Evolutionary conservation across 2,888 invertebrate species (phyloP).

Genomic region (Acholoe squamosa): DNA sequence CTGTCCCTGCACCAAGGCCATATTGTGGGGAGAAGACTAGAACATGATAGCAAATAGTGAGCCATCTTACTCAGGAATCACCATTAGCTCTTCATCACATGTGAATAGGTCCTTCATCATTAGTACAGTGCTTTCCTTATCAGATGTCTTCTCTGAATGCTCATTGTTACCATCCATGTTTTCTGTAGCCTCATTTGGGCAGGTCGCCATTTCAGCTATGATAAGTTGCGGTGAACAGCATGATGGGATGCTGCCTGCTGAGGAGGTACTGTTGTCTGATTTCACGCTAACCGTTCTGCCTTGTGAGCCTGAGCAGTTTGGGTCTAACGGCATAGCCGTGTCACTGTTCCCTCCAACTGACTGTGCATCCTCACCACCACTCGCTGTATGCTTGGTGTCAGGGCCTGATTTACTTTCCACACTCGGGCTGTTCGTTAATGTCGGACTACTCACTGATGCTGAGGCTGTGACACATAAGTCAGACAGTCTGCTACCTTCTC

Average conservation of each 20-base stretch:
- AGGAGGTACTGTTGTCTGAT: not conserved
- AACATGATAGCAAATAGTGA: constrained; percentile 56
- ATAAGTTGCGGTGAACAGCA: not conserved
- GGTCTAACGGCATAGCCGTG: not conserved
- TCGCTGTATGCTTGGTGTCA: not conserved
- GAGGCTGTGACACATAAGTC: not conserved
- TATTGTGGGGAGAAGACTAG: no score
- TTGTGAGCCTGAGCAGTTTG: not conserved
- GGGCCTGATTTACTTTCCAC: not conserved
- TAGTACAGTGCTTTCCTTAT: not conserved
- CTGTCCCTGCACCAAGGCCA: no score
- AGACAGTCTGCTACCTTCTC: not conserved
- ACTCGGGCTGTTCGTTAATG: not conserved
- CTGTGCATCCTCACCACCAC: not conserved
- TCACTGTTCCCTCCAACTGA: not conserved
- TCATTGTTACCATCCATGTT: not conserved
- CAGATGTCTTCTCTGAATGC: not conserved
- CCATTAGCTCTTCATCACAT: not conserved
- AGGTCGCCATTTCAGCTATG: not conserved
- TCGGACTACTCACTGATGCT: no score
- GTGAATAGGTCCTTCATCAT: constrained; percentile 19
- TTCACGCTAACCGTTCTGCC: not conserved
- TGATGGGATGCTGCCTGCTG: not conserved
- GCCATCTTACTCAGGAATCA: not conserved
- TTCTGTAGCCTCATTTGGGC: not conserved